Base-by-base conservation (phyloP, 2,113 vertebrate species). In the Macquaria ambigua region DNA sequence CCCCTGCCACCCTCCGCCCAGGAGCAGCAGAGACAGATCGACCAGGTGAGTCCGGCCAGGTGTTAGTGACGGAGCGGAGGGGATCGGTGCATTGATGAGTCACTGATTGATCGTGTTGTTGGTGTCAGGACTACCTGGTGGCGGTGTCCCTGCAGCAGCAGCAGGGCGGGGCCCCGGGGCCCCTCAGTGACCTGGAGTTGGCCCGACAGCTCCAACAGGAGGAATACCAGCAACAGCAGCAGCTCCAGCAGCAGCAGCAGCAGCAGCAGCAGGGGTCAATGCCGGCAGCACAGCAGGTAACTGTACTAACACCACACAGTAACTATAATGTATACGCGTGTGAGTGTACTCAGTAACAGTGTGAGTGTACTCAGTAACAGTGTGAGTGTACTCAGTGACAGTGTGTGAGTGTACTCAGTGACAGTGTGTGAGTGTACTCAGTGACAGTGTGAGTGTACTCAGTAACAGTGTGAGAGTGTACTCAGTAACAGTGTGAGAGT, bases 181-280 rank as follows among this genome's bases (percentile, higher is more conserved):
- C 93, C 4, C 93, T 99, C 8, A 98, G 97, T 0, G 98, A 99
- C 92, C 92, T 99, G 89, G 98, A 99, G 88, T 87, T 99, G n/a
- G 98, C 98, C 0, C 94, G 92, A 31, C 97, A 97, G 79, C 96
- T 99, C 46, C 98, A 99, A 90, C 96, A 98, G 46, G 97, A 99
- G 83, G 98, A 99, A 55, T 98, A 98, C 10, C 96, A 97, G 43
- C 96, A 95, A 16, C 94, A 80, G 0, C 90, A 2, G 0, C 96
- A 97, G n/a, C 95, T 96, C n/a, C 96, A 95, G 5, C 94, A 93
- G 8, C 92, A 81, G 41, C 87, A 37, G 37, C 87, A 3, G 8
- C 80, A 3, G 4, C 88, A 8, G 31, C 92, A 84, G n/a, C 89
- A 53, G 53, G 90, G 14, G 10, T 39, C 23, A 14, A 50, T 2